phyloP scores from a whole-genome alignment of 2,113 vertebrate species.

The Bubalus kerabau region DNA sequence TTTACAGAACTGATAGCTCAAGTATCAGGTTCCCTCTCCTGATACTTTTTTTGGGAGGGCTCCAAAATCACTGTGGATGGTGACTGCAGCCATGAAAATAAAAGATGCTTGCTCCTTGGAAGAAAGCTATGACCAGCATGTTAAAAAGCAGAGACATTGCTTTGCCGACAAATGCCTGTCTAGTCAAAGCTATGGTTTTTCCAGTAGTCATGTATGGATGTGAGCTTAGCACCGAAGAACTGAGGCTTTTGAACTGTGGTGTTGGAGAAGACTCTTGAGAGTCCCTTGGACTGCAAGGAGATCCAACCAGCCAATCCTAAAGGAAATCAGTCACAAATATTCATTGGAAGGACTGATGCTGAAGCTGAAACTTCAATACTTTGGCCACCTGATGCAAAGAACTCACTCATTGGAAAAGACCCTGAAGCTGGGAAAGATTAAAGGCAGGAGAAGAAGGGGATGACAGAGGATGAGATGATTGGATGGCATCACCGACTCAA shows the following conservation, averaged over 20 bases:
- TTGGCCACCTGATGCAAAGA: not conserved
- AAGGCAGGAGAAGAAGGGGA: not conserved
- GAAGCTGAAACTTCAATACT: not conserved
- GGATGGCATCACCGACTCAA: not conserved
- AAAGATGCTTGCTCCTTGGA: not conserved
- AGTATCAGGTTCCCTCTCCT: not conserved
- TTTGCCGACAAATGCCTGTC: not conserved
- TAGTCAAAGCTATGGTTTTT: not conserved
- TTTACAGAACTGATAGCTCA: not conserved
- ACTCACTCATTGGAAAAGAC: not conserved
- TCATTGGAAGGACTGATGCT: not conserved
- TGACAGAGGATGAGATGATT: not conserved
- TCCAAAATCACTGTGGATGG: not conserved
- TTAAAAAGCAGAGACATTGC: not conserved
- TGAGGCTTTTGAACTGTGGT: not conserved
- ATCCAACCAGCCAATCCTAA: not conserved
- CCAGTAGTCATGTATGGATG: not conserved
- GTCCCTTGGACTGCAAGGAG: not conserved
- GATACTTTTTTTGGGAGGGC: fast-evolving
- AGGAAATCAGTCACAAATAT: not conserved
- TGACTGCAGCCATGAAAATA: not conserved
- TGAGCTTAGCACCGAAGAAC: fast-evolving
- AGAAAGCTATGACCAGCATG: not conserved
- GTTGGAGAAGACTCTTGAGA: not conserved
- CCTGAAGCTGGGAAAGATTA: not conserved